phyloP scores from a whole-genome alignment of 2,888 invertebrate species.

The Gasteruption jaculator region DNA sequence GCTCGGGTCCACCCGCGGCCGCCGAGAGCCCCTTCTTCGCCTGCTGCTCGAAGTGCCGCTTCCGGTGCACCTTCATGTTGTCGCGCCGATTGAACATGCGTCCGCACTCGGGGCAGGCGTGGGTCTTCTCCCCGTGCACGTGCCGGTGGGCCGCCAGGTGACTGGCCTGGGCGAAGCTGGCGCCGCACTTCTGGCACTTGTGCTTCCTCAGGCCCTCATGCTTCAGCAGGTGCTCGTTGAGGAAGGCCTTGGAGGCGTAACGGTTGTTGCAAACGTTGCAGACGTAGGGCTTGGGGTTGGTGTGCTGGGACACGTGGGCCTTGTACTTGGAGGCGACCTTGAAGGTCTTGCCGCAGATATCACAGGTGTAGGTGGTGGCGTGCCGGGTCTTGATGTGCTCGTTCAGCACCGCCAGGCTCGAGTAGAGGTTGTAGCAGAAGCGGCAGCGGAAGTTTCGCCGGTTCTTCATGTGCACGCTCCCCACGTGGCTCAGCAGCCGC shows the following conservation, averaged over 20 bases:
- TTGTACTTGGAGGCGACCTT: constrained; percentile 48
- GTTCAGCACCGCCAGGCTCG: constrained; percentile 45
- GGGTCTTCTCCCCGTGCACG: constrained; percentile 48
- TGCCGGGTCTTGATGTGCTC: constrained; percentile 48
- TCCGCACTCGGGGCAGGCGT: constrained; percentile 48
- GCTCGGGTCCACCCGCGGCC: constrained; percentile 22
- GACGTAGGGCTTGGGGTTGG: constrained; percentile 47
- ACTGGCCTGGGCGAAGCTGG: constrained; percentile 48
- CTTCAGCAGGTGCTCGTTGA: constrained; percentile 47
- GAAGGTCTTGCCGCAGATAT: constrained; percentile 46
- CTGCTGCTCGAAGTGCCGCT: constrained; percentile 40
- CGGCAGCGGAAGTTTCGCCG: constrained; percentile 47
- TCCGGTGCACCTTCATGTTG: constrained; percentile 49
- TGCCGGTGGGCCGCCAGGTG: constrained; percentile 48
- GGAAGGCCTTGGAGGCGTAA: constrained; percentile 48
- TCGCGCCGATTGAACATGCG: constrained; percentile 48
- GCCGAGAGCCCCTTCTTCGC: too few species aligned
- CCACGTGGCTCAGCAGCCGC: constrained; percentile 45
- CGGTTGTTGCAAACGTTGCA: constrained; percentile 47
- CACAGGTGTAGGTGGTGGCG: constrained; percentile 46
- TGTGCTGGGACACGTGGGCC: constrained; percentile 46
- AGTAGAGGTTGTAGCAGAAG: constrained; percentile 49
- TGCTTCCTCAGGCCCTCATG: constrained; percentile 48
- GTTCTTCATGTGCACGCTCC: constrained; percentile 48
- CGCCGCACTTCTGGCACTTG: constrained; percentile 46